Conservation (phyloP, 1,140 invertebrate genomes). For the Hycleus phaleratus region DNA sequence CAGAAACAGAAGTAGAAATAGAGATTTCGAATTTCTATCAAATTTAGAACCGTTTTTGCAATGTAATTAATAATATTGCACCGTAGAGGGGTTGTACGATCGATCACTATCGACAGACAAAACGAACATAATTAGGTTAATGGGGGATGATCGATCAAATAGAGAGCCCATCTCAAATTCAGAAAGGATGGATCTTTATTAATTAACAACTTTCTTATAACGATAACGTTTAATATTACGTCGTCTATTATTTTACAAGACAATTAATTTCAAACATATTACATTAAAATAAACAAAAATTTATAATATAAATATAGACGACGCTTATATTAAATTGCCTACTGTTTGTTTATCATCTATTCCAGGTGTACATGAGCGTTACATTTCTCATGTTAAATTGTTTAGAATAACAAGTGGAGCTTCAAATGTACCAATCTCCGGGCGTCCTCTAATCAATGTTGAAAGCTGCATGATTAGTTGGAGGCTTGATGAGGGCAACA, state of each 20-base stretch:
- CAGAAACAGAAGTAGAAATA: too few species aligned
- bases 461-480: too few species aligned
- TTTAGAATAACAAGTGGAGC: too few species aligned
- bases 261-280: not conserved
- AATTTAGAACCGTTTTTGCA: too few species aligned
- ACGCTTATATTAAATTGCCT: not conserved
- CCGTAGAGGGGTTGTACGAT: not conserved
- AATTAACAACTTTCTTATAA: conserved; percentile 8
- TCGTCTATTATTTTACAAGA: not conserved
- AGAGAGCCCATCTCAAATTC: conserved; percentile 7
- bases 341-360: too few species aligned
- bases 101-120: conserved; percentile 10
- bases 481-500: too few species aligned
- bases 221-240: not conserved
- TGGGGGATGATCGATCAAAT: conserved; percentile 13
- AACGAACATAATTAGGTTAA: conserved; percentile 10
- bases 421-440: too few species aligned
- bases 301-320: not conserved
- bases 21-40: too few species aligned
- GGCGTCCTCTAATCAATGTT: too few species aligned
- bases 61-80: too few species aligned
- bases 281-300: not conserved
- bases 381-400: not conserved
- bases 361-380: not conserved
- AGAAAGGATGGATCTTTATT: conserved; percentile 1